A percentile compares a stretch with the other conserved stretches of the same genome.
These are phyloP conservation scores for Datnioides undecimradiatus DNA, from an alignment of 2,113 vertebrate genomes.

Conservation along the genomic window DNA sequence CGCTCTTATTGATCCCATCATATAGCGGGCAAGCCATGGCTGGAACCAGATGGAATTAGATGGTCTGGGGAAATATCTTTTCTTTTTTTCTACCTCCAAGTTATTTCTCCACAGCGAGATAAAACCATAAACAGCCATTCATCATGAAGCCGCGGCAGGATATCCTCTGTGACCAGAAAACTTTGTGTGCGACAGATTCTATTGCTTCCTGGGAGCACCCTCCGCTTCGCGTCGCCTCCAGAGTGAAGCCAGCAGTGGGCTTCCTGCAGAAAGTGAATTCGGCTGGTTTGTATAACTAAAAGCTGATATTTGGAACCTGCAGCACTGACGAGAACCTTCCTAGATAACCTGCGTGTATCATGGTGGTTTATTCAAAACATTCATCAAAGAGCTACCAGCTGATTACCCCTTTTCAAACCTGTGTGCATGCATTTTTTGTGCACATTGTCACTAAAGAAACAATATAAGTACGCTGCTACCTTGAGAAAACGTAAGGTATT, in stretches of 20 bases:
- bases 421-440: neutral
- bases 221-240: slow-evolving; percentile 27
- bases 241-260: slow-evolving; percentile 27
- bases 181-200: slow-evolving; percentile 59
- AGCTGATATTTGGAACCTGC: slow-evolving; percentile 18
- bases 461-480: neutral
- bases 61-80: slow-evolving; percentile 54
- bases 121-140: slow-evolving; percentile 72
- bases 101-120: slow-evolving; percentile 67
- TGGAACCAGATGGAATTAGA: slow-evolving; percentile 58
- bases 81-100: slow-evolving; percentile 35
- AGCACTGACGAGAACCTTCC: neutral
- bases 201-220: slow-evolving; percentile 37
- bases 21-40: slow-evolving; percentile 24
- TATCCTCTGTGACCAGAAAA: slow-evolving; percentile 63
- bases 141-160: slow-evolving; percentile 61
- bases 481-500: neutral
- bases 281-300: slow-evolving; percentile 19
- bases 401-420: neutral
- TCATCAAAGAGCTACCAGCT: slow-evolving; percentile 8
- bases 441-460: neutral
- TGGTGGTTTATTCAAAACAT: neutral
- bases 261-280: slow-evolving; percentile 10
- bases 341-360: neutral
- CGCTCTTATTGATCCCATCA: slow-evolving; percentile 62